A percentile compares a stretch with the other conserved stretches of the same genome.
Conservation (phyloP, 1,140 invertebrate genomes). For the Lasioglossum baleicum region DNA sequence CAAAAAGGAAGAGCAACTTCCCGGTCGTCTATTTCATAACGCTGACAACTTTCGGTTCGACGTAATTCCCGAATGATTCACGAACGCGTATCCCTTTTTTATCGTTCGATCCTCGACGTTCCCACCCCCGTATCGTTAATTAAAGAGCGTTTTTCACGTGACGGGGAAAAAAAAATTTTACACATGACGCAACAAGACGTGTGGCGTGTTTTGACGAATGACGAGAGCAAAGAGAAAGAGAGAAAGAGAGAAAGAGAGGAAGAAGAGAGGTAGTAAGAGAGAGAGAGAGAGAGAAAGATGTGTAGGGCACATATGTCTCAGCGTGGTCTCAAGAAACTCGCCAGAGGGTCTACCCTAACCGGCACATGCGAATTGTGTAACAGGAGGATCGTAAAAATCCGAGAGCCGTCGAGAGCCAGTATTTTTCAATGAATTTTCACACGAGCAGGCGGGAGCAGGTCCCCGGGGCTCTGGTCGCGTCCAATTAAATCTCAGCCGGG, state of each 20-base stretch:
- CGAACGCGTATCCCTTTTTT: not conserved
- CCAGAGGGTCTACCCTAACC: constrained; percentile 29
- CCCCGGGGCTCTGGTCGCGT: not conserved
- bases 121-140: not conserved
- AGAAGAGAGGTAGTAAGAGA: not conserved
- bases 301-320: constrained; percentile 66
- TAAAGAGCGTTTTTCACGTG: not conserved
- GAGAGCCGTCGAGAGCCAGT: not conserved
- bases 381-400: constrained; percentile 40
- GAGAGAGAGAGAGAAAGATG: not conserved
- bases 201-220: constrained; percentile 69
- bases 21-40: not conserved
- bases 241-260: not conserved
- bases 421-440: constrained; percentile 53
- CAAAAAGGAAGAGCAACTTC: no score
- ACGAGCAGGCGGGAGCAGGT: not conserved
- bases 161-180: constrained; percentile 19
- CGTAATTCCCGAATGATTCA: not conserved
- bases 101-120: not conserved
- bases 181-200: constrained; percentile 18
- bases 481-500: constrained; percentile 27
- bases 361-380: constrained; percentile 51
- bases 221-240: constrained; percentile 29
- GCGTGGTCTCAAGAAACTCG: constrained; percentile 26
- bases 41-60: not conserved